Conservation (phyloP, 2,113 vertebrate genomes). For the Grantiella picta region DNA sequence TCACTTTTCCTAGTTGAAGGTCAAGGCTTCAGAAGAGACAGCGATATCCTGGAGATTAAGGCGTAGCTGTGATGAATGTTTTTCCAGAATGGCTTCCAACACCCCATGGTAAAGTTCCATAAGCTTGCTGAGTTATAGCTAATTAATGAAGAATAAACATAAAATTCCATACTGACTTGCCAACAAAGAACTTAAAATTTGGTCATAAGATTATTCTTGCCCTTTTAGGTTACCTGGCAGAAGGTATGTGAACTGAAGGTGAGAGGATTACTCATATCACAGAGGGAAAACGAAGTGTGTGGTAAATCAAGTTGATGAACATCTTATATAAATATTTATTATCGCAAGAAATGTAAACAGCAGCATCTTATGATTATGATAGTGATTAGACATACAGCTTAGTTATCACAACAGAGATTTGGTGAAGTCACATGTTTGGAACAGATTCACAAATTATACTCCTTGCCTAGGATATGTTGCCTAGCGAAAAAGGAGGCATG, state of each 20-base stretch:
- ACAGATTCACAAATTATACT: not conserved
- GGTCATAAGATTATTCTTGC: not conserved
- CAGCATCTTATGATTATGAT: not conserved
- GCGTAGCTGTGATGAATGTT: accelerated
- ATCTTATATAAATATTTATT: not conserved
- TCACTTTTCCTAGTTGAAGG: not conserved
- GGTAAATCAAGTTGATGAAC: not conserved
- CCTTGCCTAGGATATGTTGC: not conserved
- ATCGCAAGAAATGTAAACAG: not conserved
- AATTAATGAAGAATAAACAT: not conserved
- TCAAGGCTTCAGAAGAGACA: not conserved
- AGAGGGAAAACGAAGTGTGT: not conserved
- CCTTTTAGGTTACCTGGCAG: not conserved
- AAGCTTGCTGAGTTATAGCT: not conserved
- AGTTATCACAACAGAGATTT: not conserved
- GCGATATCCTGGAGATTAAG: not conserved
- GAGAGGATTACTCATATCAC: not conserved
- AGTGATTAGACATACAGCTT: not conserved
- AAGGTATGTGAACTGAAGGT: not conserved
- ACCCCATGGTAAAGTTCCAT: not conserved
- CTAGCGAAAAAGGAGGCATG: not conserved
- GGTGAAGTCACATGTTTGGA: not conserved
- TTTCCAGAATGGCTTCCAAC: not conserved
- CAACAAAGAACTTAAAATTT: not conserved
- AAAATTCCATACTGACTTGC: not conserved